Percentiles rank a stretch among this genome's conserved stretches.
Evolutionary conservation across 1,140 invertebrate species (phyloP).

Genomic region (Augochlora pura): DNA sequence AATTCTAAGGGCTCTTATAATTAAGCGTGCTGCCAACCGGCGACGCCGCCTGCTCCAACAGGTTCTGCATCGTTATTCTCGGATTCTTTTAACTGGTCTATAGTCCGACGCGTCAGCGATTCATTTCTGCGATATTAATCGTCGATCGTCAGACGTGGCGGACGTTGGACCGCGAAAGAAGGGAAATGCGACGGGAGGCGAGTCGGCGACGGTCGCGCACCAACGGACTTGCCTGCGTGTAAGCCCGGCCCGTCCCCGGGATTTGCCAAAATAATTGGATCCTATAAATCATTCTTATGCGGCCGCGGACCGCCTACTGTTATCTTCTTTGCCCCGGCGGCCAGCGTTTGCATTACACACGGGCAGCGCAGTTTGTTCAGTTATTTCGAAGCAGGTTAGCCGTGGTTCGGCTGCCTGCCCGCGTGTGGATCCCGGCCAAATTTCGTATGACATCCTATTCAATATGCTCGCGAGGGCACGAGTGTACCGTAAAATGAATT

Average conservation of each 20-base stretch:
- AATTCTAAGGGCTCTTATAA: too few species aligned
- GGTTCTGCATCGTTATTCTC: too few species aligned
- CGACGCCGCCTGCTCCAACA: too few species aligned
- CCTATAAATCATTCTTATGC: background rate
- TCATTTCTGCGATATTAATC: too few species aligned
- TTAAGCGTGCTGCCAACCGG: too few species aligned
- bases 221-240: too few species aligned
- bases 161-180: too few species aligned
- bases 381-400: background rate
- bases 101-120: too few species aligned
- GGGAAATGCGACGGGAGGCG: too few species aligned
- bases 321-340: background rate
- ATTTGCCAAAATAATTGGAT: background rate
- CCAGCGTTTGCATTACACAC: background rate
- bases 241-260: background rate
- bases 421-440: constrained; percentile 10
- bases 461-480: background rate
- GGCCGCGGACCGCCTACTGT: background rate
- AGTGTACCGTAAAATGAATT: constrained; percentile 14
- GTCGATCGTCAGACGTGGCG: too few species aligned
- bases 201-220: too few species aligned
- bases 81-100: too few species aligned
- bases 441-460: constrained; percentile 21
- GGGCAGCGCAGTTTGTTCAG: background rate
- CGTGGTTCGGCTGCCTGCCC: background rate